phyloP scores from a whole-genome alignment of 2,888 invertebrate species.

The Lissonota sp. region DNA sequence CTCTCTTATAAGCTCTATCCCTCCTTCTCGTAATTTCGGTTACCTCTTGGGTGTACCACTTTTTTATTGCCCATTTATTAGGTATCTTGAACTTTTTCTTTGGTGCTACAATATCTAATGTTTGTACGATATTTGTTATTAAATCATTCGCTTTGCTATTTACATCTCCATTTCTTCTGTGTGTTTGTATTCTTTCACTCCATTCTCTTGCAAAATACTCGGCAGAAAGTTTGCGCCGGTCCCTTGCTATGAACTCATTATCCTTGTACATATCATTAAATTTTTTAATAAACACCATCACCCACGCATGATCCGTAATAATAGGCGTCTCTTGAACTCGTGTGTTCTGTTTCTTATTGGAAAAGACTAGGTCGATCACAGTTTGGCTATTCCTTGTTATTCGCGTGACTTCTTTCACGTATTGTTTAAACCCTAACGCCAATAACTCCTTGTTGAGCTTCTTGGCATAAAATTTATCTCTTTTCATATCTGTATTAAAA shows the following conservation, averaged over 20 bases:
- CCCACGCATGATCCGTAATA: slow-evolving; percentile 30
- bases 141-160: background rate
- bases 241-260: slow-evolving; percentile 22
- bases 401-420: slow-evolving; percentile 14
- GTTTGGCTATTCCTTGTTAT: slow-evolving; percentile 21
- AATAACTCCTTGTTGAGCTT: background rate
- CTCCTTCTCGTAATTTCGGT: slow-evolving; percentile 15
- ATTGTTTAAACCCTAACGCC: slow-evolving; percentile 24
- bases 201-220: background rate
- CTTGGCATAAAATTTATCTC: slow-evolving; percentile 3
- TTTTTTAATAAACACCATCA: background rate
- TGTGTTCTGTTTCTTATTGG: slow-evolving; percentile 2
- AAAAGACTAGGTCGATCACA: slow-evolving; percentile 31
- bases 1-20: background rate
- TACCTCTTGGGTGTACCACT: slow-evolving; percentile 18
- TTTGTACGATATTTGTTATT: background rate
- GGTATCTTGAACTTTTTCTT: slow-evolving; percentile 14
- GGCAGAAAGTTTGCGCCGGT: background rate
- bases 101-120: slow-evolving; percentile 1
- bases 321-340: background rate
- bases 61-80: slow-evolving; percentile 1
- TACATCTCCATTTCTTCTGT: background rate
- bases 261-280: background rate
- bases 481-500: slow-evolving; percentile 23
- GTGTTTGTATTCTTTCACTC: background rate